These are phyloP conservation scores for Echeneis naucrates DNA, from an alignment of 2,797 vertebrate genomes.

Conservation along the genomic window DNA sequence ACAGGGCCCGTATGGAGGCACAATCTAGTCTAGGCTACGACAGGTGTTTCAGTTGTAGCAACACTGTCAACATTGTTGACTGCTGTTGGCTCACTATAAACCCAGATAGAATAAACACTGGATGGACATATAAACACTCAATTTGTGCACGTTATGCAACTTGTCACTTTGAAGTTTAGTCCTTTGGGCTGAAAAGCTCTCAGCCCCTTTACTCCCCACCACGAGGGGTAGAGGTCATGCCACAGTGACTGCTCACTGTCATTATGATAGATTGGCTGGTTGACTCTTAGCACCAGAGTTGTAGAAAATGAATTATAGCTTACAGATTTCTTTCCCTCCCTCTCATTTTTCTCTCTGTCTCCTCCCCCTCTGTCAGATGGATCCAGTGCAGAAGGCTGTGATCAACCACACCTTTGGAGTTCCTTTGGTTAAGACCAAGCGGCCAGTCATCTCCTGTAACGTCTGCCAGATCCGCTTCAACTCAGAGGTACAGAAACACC, in stretches of 20 bases:
- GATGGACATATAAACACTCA: conserved; percentile 11
- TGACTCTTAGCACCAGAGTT: conserved; percentile 3
- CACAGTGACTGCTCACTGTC: conserved; percentile 14
- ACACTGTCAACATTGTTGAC: conserved; percentile 40
- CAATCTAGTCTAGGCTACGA: conserved; percentile 26
- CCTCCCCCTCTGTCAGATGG: conserved; percentile 85
- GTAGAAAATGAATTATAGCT: conserved; percentile 32
- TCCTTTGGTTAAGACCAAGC: conserved; percentile 90
- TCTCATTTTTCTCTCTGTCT: conserved; percentile 23
- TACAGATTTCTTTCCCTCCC: conserved; percentile 27
- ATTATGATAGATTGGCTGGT: conserved; percentile 26
- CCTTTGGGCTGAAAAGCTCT: neutral
- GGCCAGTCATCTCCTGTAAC: conserved; percentile 93
- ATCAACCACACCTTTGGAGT: conserved; percentile 93
- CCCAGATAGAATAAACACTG: conserved; percentile 27
- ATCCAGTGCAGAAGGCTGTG: conserved; percentile 93
- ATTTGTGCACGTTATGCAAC: conserved; percentile 8
- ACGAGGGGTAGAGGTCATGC: conserved; percentile 3
- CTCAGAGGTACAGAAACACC: conserved; percentile 86
- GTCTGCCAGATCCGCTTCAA: conserved; percentile 97
- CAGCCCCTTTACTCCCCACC: neutral
- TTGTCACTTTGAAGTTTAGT: neutral
- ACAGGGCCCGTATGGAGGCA: conserved; percentile 23
- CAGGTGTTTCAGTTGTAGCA: conserved; percentile 55
- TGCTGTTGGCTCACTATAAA: conserved; percentile 31